phyloP scores from a whole-genome alignment of 2,888 invertebrate genomes.

The Pterostichus madidus region DNA sequence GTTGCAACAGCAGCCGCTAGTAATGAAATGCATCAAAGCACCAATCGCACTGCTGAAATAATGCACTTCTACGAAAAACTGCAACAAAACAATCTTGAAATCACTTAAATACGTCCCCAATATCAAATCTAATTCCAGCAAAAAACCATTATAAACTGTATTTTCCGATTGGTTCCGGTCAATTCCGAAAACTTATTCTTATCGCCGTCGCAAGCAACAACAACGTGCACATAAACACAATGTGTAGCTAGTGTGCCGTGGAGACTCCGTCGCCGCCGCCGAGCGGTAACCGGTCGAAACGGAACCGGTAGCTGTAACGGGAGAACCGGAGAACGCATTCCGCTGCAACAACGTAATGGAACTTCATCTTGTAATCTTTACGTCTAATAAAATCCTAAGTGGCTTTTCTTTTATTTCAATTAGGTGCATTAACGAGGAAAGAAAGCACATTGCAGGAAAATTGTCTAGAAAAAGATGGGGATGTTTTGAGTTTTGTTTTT shows the following conservation, averaged over 20 bases:
- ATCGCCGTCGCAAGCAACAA: conserved; percentile 10
- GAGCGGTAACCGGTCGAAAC: neutral
- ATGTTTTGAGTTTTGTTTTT: conserved; percentile 22
- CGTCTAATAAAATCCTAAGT: conserved; percentile 60
- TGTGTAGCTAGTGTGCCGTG: conserved; percentile 16
- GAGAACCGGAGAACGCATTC: neutral
- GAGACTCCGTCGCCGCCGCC: no score
- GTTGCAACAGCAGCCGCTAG: no score
- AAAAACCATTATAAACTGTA: conserved; percentile 39
- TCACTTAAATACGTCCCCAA: conserved; percentile 1
- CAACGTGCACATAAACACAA: conserved; percentile 45
- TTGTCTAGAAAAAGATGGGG: conserved; percentile 42
- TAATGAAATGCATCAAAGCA: neutral
- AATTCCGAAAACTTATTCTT: conserved; percentile 42
- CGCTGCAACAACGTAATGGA: conserved; percentile 52
- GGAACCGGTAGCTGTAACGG: neutral
- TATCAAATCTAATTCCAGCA: conserved; percentile 12
- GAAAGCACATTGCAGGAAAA: conserved; percentile 42
- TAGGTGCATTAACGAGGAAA: conserved; percentile 57
- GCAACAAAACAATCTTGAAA: conserved; percentile 18
- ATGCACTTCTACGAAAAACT: neutral
- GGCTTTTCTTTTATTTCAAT: conserved; percentile 63
- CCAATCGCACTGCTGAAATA: neutral
- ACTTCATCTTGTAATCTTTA: conserved; percentile 62
- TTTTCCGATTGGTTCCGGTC: conserved; percentile 46